Base-by-base conservation (phyloP, 1,140 invertebrate species). In the Scaptomyza pallida region DNA sequence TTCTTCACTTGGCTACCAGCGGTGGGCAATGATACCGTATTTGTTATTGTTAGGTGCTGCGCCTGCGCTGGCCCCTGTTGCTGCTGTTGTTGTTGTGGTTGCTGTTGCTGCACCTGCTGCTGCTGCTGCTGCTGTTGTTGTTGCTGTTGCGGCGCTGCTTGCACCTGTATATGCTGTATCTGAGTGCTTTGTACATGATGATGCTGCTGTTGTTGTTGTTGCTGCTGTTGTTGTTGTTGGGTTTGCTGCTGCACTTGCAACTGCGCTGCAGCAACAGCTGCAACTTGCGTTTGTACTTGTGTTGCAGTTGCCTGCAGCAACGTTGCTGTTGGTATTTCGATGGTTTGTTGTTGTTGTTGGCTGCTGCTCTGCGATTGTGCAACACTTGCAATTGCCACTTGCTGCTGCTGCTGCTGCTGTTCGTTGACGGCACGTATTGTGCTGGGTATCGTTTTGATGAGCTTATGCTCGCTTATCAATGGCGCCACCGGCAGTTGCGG, bases 391-490 rank as follows among this genome's bases (percentile, higher is more conserved):
- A 57, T 5, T 69, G 65, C 2, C 33, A 37, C 33, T n/a, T 79
- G 76, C 5, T 60, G 82, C 16, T 80, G 77, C 4, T 68, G 81
- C 12, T 71, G 71, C 30, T 82, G 79, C 12, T 82, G 89, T 44
- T 91, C 90, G 59, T 79, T 91, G 13, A 90, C 78, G 13, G 90
- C 81, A 17, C 89, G 72, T 48, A 90, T 91, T 41, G 90, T 91
- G 57, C 90, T 91, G 6, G 90, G 90, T 82, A 91, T 90, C 33
- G 89, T 90, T 68, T 91, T 91, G 56, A 91, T 90, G 30, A 90
- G 68, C 75, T 91, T 91, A 41, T 91, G 90, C n/a, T 91, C 90
- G 41, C 89, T 90, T 5, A 89, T 83, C 1, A 90, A 52, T 8
- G 89, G 89, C 40, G 64, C 64, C 54, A 83, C 75, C 19, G 89